Base-by-base conservation (phyloP, 2,888 invertebrate genomes). In the Cantharis rustica region DNA sequence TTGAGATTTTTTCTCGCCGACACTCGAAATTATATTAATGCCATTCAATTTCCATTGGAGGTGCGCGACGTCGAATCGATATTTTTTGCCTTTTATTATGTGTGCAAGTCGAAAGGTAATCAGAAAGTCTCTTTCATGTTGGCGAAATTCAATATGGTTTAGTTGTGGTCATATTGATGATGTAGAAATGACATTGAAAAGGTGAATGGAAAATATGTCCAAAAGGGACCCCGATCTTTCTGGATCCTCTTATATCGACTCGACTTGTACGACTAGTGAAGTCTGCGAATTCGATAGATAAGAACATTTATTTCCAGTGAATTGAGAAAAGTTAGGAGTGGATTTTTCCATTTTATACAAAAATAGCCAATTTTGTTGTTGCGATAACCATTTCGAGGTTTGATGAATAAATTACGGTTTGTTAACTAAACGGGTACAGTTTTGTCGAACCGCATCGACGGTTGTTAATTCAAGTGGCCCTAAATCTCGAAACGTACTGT, bases 81-180 rank as follows among this genome's bases (percentile, higher is more conserved):
- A 74, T 63, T 64, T 70, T 70, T 70, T 31, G n/a, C 16, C 27
- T 31, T 69, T 75, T 64, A 71, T 75, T 64, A 71, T 61, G 62
- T 27, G 61, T 31, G 71, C 62, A 71, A 68, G 68, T 72, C 61
- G 47, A 20, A 47, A 78, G 68, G 80, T 82, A 83, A 82, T 83
- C 82, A 82, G 81, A 80, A 17, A 81, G 81, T 77, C 81, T 82
- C 81, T 84, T 84, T 83, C 81, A 82, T 82, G 81, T 83, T 81
- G 79, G 80, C 80, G 82, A 81, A 84, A 85, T 81, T 83, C 84
- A 85, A 84, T 84, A 84, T 84, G 84, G 83, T 84, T 84, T 84
- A 84, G 82, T 81, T 80, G 76, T 80, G 84, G 84, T 83, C 85
- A 85, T 83, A 85, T 84, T 82, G 85, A 85, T 84, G 84, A 85